These are phyloP conservation scores for Festucalex cinctus DNA, from an alignment of 2,113 vertebrate species.

Conservation along the genomic window DNA sequence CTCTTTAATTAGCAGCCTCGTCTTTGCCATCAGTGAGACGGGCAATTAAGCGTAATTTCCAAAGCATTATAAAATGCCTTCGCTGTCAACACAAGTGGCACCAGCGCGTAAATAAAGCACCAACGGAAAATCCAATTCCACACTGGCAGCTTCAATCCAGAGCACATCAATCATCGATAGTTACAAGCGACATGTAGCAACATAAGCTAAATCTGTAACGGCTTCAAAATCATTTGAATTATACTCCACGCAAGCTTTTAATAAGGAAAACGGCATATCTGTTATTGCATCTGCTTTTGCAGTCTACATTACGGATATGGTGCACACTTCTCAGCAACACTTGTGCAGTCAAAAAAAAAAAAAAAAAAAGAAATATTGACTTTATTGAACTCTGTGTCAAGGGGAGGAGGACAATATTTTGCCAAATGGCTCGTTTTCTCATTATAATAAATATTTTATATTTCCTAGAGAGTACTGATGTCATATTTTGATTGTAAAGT, in stretches of 20 bases:
- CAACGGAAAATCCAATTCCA: conserved; percentile 53
- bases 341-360: background rate
- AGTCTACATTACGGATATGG: background rate
- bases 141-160: conserved; percentile 44
- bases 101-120: conserved; percentile 47
- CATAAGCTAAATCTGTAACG: background rate
- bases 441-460: background rate
- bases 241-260: background rate
- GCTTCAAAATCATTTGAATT: background rate
- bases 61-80: conserved; percentile 35
- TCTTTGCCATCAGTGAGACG: conserved; percentile 29
- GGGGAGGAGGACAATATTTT: background rate
- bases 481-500: background rate
- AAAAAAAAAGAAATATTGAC: background rate
- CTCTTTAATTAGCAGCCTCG: conserved; percentile 36
- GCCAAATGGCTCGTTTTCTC: background rate
- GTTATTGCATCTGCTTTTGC: background rate
- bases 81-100: conserved; percentile 55
- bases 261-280: background rate
- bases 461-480: conserved; percentile 31
- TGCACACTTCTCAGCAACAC: background rate
- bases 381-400: background rate
- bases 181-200: conserved; percentile 6
- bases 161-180: conserved; percentile 46
- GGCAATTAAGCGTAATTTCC: conserved; percentile 33